Base-by-base conservation (phyloP, 2,888 invertebrate species). In the Trachelus stipa region DNA sequence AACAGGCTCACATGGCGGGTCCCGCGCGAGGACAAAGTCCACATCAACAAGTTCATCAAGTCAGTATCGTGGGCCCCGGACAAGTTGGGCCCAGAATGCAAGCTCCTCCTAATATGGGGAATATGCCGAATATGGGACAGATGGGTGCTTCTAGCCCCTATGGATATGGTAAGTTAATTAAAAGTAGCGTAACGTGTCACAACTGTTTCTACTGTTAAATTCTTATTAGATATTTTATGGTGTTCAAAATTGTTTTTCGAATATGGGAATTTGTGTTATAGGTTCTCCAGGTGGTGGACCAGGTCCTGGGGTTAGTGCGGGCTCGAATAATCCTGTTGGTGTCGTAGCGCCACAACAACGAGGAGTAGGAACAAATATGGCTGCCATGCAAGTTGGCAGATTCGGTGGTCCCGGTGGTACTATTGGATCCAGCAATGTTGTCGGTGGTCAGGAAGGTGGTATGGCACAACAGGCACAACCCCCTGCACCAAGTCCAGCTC, bases 401-500 rank as follows among this genome's bases (percentile, higher is more conserved):
- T 92, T 92, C 79, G 90, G 91, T 15, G 89, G 88, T 82, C 88
- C 93, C 74, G 92, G 93, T 85, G 94, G 92, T 87, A 93, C 91
- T 84, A 94, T 92, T 89, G 93, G 91, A 78, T 92, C 91, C 81
- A 87, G 87, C 1, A 93, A 92, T 84, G 93, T 91, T 2, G 90
- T 91, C 83, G 93, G 92, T 76, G 94, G 93, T 81, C 94, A 93
- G 85, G 95, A 94, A 82, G 93, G 93, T 76, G 94, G 95, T 71
- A 94, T 95, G 91, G 95, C 95, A 9, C 94, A 94, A 81, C 95
- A 95, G 88, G 95, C 96, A 34, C 96, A 95, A 87, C 96, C 95
- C 33, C 95, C 96, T 75, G 96, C 96, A 68, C 95, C 96, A 69
- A 95, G 96, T 73, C 95, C 96, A 68, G 95, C 95, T 84, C 96